phyloP scores from a whole-genome alignment of 2,113 vertebrate species.

The Malurus cyaneus region DNA sequence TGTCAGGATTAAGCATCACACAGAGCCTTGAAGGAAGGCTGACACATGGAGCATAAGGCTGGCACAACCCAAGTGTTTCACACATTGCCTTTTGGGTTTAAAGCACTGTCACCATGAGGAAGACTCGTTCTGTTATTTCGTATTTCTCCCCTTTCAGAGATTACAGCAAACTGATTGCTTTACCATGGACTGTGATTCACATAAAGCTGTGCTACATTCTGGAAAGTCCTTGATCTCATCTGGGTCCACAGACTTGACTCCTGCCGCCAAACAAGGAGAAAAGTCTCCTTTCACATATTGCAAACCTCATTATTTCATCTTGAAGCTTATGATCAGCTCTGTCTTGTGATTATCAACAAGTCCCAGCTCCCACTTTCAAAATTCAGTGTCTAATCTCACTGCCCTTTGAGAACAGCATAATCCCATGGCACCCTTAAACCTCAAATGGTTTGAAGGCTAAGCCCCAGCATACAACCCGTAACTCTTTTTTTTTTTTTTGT shows the following conservation, averaged over 20 bases:
- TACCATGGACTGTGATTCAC: background rate
- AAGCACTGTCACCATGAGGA: background rate
- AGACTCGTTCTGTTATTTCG: background rate
- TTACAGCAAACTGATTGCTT: background rate
- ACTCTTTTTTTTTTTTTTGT: background rate
- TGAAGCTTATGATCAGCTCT: background rate
- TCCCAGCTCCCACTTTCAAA: background rate
- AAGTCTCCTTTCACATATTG: background rate
- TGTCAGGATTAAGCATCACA: background rate
- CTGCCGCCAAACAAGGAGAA: background rate
- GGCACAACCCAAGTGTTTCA: background rate
- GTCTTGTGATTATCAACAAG: background rate
- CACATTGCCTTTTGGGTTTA: background rate
- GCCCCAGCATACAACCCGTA: background rate
- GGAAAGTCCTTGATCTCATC: constrained; percentile 5
- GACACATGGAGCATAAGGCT: background rate
- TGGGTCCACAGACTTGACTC: background rate
- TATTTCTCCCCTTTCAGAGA: background rate
- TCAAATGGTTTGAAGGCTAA: background rate
- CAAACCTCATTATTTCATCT: background rate
- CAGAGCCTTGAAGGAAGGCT: background rate
- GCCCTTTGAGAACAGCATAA: background rate
- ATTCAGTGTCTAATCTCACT: background rate
- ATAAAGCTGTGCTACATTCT: background rate
- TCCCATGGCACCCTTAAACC: background rate